Base-by-base conservation (phyloP, 2,797 vertebrate genomes). In the Rhodeus uyekii region DNA sequence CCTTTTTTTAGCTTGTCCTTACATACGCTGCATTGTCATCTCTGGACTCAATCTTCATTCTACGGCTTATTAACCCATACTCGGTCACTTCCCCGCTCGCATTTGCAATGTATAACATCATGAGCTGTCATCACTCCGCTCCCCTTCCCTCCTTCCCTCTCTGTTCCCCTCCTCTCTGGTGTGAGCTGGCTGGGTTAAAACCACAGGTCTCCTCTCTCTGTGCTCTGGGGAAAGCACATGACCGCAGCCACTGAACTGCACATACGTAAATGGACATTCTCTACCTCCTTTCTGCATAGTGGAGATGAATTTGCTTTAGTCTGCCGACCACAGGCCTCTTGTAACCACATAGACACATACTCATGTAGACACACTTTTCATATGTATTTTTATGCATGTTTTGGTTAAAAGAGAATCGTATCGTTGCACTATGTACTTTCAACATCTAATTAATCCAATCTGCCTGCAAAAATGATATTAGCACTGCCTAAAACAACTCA, bases 241-340 rank as follows among this genome's bases (percentile, higher is more conserved):
- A 85, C 81, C 78, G 29, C 84, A 80, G 78, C 68, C 82, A 83
- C 69, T 27, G 46, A 74, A 44, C 76, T 82, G 60, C 27, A 68
- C 82, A 60, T 76, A 84, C 76, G 76, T 80, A 84, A 84, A 84
- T 75, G 82, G 82, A 81, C 76, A 88, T 88, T 80, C 58, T 86
- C 68, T 53, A 6, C 32, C 36, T 46, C 34, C 81, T 74, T 74
- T 79, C 34, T 81, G 53, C 58, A 61, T 65, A 65, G 76, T 32
- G 29, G 38, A 39, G 34, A 85, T 44, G 18, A 53, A 44, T 60
- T 60, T 72, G 77, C 69, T 80, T 76, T 18, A 78, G 63, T 67
- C 69, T 58, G 74, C 53, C 34, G 48, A 72, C 77, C 84, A 38
- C 80, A 72, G 58, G 64, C 24, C 53, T 64, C 27, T 76, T 38